phyloP scores from a whole-genome alignment of 2,888 invertebrate species.

The Pterostichus niger region DNA sequence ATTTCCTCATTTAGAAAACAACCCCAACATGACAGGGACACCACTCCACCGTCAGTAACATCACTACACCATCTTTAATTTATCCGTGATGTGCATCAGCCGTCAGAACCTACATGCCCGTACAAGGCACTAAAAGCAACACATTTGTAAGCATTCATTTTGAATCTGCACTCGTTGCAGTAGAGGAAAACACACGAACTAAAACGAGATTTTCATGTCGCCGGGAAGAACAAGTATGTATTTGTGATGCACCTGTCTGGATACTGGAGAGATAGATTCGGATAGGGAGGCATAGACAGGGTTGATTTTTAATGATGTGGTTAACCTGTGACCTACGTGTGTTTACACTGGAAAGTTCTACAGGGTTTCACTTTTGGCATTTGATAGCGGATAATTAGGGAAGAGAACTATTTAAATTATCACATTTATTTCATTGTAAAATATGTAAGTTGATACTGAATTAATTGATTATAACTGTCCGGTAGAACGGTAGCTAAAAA shows the following conservation, averaged over 20 bases:
- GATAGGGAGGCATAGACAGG: background rate
- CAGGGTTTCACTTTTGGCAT: no score
- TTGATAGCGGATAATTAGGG: no score
- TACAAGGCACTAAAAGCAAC: slow-evolving; percentile 44
- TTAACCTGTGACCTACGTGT: background rate
- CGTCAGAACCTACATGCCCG: slow-evolving; percentile 1
- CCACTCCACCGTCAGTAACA: slow-evolving; percentile 3
- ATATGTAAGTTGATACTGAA: no score
- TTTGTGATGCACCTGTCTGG: slow-evolving; percentile 37
- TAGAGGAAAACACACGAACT: slow-evolving; percentile 4
- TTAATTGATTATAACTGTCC: no score
- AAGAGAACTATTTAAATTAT: no score
- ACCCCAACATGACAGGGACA: slow-evolving; percentile 17
- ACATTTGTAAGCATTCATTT: slow-evolving; percentile 66
- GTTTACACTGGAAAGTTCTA: no score
- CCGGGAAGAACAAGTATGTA: slow-evolving; percentile 21
- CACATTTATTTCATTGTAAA: no score
- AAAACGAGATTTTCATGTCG: slow-evolving; percentile 42
- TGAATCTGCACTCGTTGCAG: slow-evolving; percentile 26
- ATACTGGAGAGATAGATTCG: background rate
- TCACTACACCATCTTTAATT: slow-evolving; percentile 29
- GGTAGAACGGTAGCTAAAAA: no score
- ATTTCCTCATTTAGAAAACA: background rate
- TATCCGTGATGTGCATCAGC: slow-evolving; percentile 1
- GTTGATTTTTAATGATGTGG: slow-evolving; percentile 37